Percentiles rank a stretch among this genome's conserved stretches.
phyloP scores from a whole-genome alignment of 2,888 invertebrate genomes.

The Lycocerus yunnanus region DNA sequence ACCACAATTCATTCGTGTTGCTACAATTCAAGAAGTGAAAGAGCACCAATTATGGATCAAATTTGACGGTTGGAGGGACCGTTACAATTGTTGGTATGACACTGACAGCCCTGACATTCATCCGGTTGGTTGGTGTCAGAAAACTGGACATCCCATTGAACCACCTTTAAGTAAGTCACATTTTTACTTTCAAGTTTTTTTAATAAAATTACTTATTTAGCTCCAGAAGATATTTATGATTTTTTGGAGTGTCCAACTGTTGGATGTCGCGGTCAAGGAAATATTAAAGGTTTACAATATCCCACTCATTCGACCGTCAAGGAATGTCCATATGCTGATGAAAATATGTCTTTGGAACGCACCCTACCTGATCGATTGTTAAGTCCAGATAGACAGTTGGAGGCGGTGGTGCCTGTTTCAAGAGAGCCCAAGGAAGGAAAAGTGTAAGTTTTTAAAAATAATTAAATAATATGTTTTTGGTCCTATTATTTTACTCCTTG shows the following conservation, averaged over 20 bases:
- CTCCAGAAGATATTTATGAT: constrained; percentile 65
- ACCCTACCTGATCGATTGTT: constrained; percentile 59
- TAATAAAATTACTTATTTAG: constrained; percentile 50
- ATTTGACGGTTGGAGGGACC: constrained; percentile 88
- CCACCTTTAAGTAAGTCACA: constrained; percentile 74
- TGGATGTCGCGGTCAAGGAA: constrained; percentile 91
- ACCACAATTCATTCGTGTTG: constrained; percentile 83
- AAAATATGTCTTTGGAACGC: constrained; percentile 59
- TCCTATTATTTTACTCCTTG: background rate
- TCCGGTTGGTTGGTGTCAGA: constrained; percentile 89
- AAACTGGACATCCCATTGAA: constrained; percentile 85
- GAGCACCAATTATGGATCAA: constrained; percentile 78
- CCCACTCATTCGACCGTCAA: constrained; percentile 73
- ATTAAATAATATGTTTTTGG: background rate
- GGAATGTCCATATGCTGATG: constrained; percentile 75
- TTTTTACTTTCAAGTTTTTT: constrained; percentile 8
- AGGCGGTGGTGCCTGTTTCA: constrained; percentile 51
- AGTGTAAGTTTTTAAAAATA: constrained; percentile 27
- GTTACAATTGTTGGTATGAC: constrained; percentile 86
- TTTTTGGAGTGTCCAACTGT: constrained; percentile 77
- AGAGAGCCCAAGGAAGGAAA: constrained; percentile 51
- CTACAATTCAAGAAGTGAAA: constrained; percentile 76
- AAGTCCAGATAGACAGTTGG: constrained; percentile 53
- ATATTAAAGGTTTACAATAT: constrained; percentile 77
- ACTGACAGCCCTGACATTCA: constrained; percentile 90